These are phyloP conservation scores for Callocephalon fimbriatum DNA, from an alignment of 2,113 vertebrate species.

Conservation along the genomic window DNA sequence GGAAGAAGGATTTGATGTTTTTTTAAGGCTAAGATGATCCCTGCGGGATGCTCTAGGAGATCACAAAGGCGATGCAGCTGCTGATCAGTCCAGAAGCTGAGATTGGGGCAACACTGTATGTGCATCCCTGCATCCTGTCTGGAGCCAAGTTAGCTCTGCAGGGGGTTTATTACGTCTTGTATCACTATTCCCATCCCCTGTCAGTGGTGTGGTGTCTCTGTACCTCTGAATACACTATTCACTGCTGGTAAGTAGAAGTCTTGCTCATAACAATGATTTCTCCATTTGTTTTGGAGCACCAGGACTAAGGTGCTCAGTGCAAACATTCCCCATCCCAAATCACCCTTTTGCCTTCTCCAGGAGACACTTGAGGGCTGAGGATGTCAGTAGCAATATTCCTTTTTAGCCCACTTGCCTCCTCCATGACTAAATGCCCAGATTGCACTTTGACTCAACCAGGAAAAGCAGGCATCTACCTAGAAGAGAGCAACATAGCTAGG, in stretches of 20 bases:
- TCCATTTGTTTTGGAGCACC: neutral
- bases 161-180: neutral
- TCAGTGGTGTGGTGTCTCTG: neutral
- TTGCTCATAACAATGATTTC: neutral
- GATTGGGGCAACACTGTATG: neutral
- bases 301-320: neutral
- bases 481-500: too few relatives aligned
- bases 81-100: neutral
- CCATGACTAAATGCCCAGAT: too few relatives aligned
- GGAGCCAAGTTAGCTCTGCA: neutral
- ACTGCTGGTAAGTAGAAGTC: neutral
- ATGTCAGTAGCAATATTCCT: neutral
- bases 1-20: neutral
- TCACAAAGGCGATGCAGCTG: neutral
- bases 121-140: neutral
- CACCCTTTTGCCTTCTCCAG: neutral
- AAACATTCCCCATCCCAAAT: neutral
- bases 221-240: neutral
- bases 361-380: neutral
- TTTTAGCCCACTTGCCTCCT: neutral
- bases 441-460: too few relatives aligned
- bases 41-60: neutral
- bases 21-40: conserved; percentile 4
- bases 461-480: too few relatives aligned
- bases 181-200: fast-evolving